Percentiles rank a stretch among this genome's conserved stretches.
phyloP scores from a whole-genome alignment of 2,888 invertebrate species.

The Galerucella calmariensis region DNA sequence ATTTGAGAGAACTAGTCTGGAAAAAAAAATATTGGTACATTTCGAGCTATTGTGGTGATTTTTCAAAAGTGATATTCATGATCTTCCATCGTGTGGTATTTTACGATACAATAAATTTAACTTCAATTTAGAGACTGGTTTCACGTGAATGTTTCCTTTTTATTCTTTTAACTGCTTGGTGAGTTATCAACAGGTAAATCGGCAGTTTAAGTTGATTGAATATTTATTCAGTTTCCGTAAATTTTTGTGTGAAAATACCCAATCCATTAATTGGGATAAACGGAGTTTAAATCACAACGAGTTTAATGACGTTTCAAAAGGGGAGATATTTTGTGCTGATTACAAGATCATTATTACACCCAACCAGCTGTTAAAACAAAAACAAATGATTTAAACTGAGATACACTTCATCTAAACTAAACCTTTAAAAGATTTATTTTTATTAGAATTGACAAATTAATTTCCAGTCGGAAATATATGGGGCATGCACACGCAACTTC shows the following conservation, averaged over 20 bases:
- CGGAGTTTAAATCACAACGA: background rate
- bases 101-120: background rate
- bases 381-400: constrained; percentile 27
- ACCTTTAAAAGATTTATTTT: constrained; percentile 34
- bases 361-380: constrained; percentile 17
- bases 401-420: constrained; percentile 22
- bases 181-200: background rate
- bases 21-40: too few relatives aligned
- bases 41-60: too few relatives aligned
- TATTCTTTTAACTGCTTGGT: background rate
- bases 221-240: background rate
- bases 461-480: constrained; percentile 47
- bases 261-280: background rate
- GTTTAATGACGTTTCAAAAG: constrained; percentile 3
- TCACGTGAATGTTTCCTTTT: background rate
- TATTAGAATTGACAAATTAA: constrained; percentile 49
- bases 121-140: background rate
- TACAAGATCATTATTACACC: constrained; percentile 9
- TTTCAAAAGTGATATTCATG: too few relatives aligned
- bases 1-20: too few relatives aligned
- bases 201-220: background rate
- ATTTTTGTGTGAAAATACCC: background rate
- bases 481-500: constrained; percentile 46
- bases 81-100: background rate
- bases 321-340: constrained; percentile 14